Conservation (phyloP, 2,888 invertebrate genomes). For the Drosophila nigritarsus region DNA sequence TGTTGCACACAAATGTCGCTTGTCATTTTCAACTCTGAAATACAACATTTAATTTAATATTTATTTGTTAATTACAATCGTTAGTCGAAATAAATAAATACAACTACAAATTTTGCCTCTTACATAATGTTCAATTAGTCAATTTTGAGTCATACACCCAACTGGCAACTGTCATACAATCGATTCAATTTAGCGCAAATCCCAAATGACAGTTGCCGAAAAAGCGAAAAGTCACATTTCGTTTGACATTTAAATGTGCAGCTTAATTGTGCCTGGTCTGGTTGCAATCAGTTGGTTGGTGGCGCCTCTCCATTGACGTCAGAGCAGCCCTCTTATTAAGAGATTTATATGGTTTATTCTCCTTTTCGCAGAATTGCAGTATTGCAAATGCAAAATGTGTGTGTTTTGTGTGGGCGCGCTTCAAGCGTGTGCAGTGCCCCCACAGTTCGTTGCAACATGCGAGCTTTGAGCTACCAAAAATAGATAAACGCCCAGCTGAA, state of each 20-base stretch:
- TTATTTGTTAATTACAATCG: background rate
- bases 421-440: background rate
- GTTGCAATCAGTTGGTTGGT: background rate
- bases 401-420: background rate
- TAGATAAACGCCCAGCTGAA: slow-evolving; percentile 34
- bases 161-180: background rate
- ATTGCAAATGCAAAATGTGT: slow-evolving; percentile 11
- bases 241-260: background rate
- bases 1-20: background rate
- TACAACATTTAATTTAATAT: background rate
- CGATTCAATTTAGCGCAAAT: background rate
- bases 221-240: background rate
- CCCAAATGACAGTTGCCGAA: background rate
- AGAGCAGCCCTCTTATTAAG: background rate
- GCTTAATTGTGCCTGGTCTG: background rate
- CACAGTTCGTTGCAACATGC: background rate
- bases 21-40: background rate
- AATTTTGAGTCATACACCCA: background rate
- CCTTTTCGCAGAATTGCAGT: background rate
- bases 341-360: background rate
- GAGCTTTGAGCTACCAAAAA: slow-evolving; percentile 58
- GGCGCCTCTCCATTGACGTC: background rate
- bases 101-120: background rate
- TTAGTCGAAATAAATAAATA: background rate
- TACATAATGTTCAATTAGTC: background rate